phyloP scores from a whole-genome alignment of 2,113 vertebrate genomes.

The Varanus salvator region DNA sequence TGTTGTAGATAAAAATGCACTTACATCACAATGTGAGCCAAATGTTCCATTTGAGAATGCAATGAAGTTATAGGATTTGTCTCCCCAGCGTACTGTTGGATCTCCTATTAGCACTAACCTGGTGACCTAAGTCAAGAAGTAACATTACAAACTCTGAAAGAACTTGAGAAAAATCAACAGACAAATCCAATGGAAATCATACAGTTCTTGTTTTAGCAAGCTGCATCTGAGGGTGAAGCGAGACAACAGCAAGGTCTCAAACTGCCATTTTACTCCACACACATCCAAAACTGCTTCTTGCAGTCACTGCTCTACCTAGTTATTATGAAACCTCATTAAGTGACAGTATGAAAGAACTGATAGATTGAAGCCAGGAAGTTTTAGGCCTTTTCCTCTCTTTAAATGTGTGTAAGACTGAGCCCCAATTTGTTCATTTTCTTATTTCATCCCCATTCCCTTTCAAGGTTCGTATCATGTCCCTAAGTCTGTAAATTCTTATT shows the following conservation, averaged over 20 bases:
- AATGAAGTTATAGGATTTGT: constrained; percentile 92
- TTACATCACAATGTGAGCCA: constrained; percentile 89
- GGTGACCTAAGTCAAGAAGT: constrained; percentile 76
- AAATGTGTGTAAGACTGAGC: too few species aligned
- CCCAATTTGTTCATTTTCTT: neutral
- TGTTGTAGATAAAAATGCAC: constrained; percentile 55
- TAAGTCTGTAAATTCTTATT: neutral
- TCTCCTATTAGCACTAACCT: constrained; percentile 80
- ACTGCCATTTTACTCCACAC: neutral
- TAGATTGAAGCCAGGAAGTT: too few species aligned
- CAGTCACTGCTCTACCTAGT: neutral
- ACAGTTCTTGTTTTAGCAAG: neutral
- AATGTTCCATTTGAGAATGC: constrained; percentile 87
- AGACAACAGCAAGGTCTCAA: neutral
- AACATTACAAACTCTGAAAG: neutral
- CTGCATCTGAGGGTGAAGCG: neutral
- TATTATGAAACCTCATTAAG: neutral
- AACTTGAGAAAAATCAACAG: neutral
- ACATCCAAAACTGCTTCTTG: neutral
- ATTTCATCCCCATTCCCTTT: neutral
- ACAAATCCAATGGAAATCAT: neutral
- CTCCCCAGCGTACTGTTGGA: constrained; percentile 91
- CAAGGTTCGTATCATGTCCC: neutral
- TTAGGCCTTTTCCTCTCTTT: too few species aligned
- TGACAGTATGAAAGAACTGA: neutral